Evolutionary conservation across 2,888 invertebrate species (phyloP), one percentile per base, ranked within the genome.

Genomic region (Proisotoma minuta): DNA sequence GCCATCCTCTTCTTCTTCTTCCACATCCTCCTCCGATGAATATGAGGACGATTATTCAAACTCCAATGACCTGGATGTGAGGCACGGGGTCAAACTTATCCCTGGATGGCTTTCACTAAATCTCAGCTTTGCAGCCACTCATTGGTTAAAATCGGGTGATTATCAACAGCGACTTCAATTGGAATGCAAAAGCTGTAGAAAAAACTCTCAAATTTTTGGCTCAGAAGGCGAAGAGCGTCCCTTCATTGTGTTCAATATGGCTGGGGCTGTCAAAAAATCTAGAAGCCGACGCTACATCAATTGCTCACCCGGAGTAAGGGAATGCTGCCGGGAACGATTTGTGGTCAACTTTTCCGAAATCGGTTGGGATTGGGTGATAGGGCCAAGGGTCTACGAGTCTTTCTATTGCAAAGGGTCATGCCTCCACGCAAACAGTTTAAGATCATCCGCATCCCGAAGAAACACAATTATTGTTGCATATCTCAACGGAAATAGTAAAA

Each of bases 321-420:
- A 89, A 74, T 92, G 91, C 77, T 92, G 92, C 76, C 80, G 90
- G 15, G 91, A 91, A 76, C 86, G 87, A 40, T 81, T 92, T 1
- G 88, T 87, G 75, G 87, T 93, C 65, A 87, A 87, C 68, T 92
- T 92, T 76, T 84, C 84, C 64, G 89, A 90, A 47, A 85, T 92
- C 59, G 91, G 91, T 51, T 92, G 92, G 92, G 85, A 86, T 72
- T 92, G 91, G 91, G 90, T 92, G 63, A 83, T 92, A 67, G 82
- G 85, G 69, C 92, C 92, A 0, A 81, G 83, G 15, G 90, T 89
- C 1, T 92, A 91, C 77, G 86, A 91, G 74, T 91, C 92, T 0
- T 90, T 90, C 77, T 91, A 90, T 79, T 92, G 92, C 76, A 86
- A 87, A 60, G 92, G 92, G 0, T 84, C 85, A 22, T 92, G 92